Conservation (phyloP, 2,888 invertebrate species). For the Emmelina monodactyla region DNA sequence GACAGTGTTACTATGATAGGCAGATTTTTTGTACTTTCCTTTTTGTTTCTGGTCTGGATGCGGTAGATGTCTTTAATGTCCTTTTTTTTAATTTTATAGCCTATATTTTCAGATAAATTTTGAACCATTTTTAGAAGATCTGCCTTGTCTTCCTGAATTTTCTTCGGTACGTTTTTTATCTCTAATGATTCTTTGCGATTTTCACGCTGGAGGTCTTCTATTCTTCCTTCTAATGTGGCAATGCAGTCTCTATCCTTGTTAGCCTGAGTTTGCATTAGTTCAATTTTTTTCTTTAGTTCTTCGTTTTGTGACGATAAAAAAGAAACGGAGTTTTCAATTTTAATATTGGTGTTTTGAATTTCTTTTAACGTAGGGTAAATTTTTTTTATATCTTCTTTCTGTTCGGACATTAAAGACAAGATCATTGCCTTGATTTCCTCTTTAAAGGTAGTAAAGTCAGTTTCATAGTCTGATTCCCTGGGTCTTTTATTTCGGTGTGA, state of each 20-base stretch:
- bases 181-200: slow-evolving; percentile 5
- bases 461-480: neutral
- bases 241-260: slow-evolving; percentile 6
- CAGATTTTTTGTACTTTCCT: too few species aligned
- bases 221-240: slow-evolving; percentile 4
- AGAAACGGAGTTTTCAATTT: slow-evolving; percentile 3
- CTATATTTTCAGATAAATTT: too few species aligned
- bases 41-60: too few species aligned
- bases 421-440: neutral
- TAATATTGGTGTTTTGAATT: slow-evolving; percentile 3
- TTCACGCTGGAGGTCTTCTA: slow-evolving; percentile 6
- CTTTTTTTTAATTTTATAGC: too few species aligned
- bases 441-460: neutral
- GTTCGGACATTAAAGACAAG: neutral
- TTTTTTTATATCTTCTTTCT: slow-evolving; percentile 1
- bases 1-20: too few species aligned
- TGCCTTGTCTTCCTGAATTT: too few species aligned
- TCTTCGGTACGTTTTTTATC: slow-evolving; percentile 11
- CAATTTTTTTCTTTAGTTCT: slow-evolving; percentile 5
- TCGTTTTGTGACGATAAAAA: slow-evolving; percentile 6
- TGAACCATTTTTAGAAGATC: too few species aligned
- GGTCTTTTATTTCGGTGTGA: neutral
- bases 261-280: slow-evolving; percentile 3
- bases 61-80: too few species aligned
- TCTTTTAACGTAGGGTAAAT: slow-evolving; percentile 1